Percentiles rank a stretch among this genome's conserved stretches.
Conservation (phyloP, 35 echinoderm and acorn worm genomes). For the Strongylocentrotus purpuratus region DNA sequence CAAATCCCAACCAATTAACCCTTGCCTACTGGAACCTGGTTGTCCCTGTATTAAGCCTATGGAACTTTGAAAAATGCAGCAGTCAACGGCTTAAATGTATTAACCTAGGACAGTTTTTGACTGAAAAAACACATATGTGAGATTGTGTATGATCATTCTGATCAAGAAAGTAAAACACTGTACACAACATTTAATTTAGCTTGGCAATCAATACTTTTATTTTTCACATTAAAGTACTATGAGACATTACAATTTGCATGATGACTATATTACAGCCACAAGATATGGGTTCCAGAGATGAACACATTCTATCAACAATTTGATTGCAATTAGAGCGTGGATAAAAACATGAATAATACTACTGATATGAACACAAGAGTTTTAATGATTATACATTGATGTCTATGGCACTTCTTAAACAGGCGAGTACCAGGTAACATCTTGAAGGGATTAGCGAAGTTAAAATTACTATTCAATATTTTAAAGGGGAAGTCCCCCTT, state of each 20-base stretch:
- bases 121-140: too few relatives aligned
- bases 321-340: not conserved
- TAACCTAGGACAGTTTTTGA: too few relatives aligned
- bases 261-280: not conserved
- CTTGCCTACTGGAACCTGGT: too few relatives aligned
- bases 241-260: not conserved
- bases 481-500: too few relatives aligned
- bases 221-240: constrained; percentile 6
- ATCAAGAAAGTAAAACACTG: too few relatives aligned
- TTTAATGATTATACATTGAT: not conserved
- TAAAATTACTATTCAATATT: too few relatives aligned
- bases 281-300: not conserved
- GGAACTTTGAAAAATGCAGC: too few relatives aligned
- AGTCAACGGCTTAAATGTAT: too few relatives aligned
- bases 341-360: not conserved
- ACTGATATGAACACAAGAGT: not conserved
- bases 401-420: not conserved
- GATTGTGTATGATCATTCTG: too few relatives aligned
- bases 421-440: not conserved
- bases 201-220: not conserved
- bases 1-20: too few relatives aligned
- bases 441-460: too few relatives aligned
- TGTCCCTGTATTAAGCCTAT: too few relatives aligned
- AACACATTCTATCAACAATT: not conserved
- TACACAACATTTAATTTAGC: not conserved